phyloP scores from a whole-genome alignment of 2,113 vertebrate species.

The Callithrix jacchus region DNA sequence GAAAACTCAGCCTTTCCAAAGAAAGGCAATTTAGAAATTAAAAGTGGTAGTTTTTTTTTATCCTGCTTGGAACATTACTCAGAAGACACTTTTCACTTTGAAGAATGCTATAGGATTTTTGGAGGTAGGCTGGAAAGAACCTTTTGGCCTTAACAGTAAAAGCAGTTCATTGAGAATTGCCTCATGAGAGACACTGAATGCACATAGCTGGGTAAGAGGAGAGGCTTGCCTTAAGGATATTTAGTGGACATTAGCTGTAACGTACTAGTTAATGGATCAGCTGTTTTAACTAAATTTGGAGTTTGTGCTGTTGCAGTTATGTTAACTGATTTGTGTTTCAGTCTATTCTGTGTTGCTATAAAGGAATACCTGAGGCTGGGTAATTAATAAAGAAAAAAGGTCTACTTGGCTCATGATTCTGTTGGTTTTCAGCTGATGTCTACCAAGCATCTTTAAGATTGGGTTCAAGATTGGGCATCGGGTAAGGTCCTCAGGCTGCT shows the following conservation, averaged over 20 bases:
- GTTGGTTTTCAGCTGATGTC: neutral
- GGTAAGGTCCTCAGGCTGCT: neutral
- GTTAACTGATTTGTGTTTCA: neutral
- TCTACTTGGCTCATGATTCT: neutral
- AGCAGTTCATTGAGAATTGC: slow-evolving; percentile 21
- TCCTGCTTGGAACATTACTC: neutral
- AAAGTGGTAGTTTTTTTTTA: neutral
- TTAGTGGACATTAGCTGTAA: neutral
- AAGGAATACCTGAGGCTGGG: neutral
- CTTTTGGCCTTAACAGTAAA: neutral
- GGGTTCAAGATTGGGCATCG: neutral
- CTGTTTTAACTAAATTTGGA: slow-evolving; percentile 43
- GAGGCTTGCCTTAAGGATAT: slow-evolving; percentile 19
- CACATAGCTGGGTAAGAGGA: neutral
- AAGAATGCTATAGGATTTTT: neutral
- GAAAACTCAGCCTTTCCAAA: neutral
- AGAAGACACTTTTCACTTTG: slow-evolving; percentile 23
- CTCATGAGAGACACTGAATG: neutral
- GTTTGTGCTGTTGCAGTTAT: neutral
- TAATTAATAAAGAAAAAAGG: neutral
- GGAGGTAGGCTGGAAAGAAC: neutral
- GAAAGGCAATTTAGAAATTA: slow-evolving; percentile 26
- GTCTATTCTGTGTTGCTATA: neutral
- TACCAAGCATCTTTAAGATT: too few relatives aligned
- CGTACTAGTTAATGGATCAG: neutral